phyloP scores from a whole-genome alignment of 2,888 invertebrate genomes.

The Ligdia adustata region DNA sequence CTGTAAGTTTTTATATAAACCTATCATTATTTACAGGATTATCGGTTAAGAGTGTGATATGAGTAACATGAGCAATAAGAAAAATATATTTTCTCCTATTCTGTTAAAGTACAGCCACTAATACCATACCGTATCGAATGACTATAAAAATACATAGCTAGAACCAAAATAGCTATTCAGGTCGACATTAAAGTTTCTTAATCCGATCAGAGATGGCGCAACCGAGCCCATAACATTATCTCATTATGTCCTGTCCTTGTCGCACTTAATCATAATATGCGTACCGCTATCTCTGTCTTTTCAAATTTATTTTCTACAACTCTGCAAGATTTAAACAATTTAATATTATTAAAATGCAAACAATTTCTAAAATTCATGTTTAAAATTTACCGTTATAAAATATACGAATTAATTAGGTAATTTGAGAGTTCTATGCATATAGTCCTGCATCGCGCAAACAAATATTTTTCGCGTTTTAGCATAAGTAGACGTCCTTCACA shows the following conservation, averaged over 20 bases:
- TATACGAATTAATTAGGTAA: constrained; percentile 5
- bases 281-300: constrained; percentile 35
- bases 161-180: no score
- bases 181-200: constrained; percentile 19
- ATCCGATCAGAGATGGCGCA: constrained; percentile 46
- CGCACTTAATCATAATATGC: constrained; percentile 3
- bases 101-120: no score
- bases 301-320: constrained; percentile 14
- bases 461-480: constrained; percentile 33
- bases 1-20: no score
- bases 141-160: no score
- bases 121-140: no score
- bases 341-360: not conserved
- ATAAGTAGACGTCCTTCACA: constrained; percentile 36
- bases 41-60: no score
- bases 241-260: constrained; percentile 23
- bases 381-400: constrained; percentile 17
- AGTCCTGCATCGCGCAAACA: constrained; percentile 45
- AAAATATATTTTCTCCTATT: no score
- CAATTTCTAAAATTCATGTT: constrained; percentile 12
- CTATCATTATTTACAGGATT: no score
- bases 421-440: not conserved
- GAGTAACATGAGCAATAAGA: no score
- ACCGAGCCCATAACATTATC: constrained; percentile 11
- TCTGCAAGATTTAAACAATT: not conserved